Percentiles rank a stretch among this genome's conserved stretches.
These are phyloP conservation scores for Petrocephalus sullivani DNA, from an alignment of 2,797 vertebrate genomes.

Conservation along the genomic window DNA sequence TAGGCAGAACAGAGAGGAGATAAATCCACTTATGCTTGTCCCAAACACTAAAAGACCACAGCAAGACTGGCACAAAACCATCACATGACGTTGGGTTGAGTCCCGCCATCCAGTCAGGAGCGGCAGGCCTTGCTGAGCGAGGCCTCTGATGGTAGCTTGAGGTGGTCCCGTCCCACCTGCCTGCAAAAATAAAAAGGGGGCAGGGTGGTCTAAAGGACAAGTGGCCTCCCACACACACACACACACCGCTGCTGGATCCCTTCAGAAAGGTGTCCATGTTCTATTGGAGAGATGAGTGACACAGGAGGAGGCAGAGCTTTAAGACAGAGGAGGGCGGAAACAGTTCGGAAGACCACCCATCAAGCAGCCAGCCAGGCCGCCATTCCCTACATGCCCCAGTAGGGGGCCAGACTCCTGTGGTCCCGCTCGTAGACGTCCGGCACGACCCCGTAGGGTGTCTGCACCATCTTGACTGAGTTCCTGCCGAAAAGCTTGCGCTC, in stretches of 20 bases:
- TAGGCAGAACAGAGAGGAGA: slow-evolving; percentile 45
- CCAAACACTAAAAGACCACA: slow-evolving; percentile 46
- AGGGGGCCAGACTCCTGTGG: slow-evolving; percentile 83
- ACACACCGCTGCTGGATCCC: not conserved
- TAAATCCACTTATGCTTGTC: not conserved
- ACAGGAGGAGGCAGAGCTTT: slow-evolving; percentile 8
- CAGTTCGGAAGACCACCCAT: not conserved
- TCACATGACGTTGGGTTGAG: slow-evolving; percentile 54
- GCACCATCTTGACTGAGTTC: slow-evolving; percentile 93
- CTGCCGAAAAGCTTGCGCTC: slow-evolving; percentile 93
- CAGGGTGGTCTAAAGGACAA: not conserved
- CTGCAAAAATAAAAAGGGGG: not conserved
- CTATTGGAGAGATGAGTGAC: not conserved
- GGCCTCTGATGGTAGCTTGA: not conserved
- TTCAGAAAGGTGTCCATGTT: not conserved
- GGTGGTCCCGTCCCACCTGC: not conserved
- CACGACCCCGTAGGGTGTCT: slow-evolving; percentile 87
- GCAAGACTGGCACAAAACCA: slow-evolving; percentile 59
- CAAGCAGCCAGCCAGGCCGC: not conserved
- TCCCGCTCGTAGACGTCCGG: slow-evolving; percentile 90
- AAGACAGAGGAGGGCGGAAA: not conserved
- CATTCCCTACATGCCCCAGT: slow-evolving; percentile 80
- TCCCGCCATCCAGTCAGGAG: slow-evolving; percentile 20
- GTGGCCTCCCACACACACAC: not conserved
- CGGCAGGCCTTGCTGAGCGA: not conserved